A percentile compares a stretch with the other conserved stretches of the same genome.
These are phyloP conservation scores for Sternarchorhynchus goeldii DNA, from an alignment of 2,797 vertebrate species.

Conservation along the genomic window DNA sequence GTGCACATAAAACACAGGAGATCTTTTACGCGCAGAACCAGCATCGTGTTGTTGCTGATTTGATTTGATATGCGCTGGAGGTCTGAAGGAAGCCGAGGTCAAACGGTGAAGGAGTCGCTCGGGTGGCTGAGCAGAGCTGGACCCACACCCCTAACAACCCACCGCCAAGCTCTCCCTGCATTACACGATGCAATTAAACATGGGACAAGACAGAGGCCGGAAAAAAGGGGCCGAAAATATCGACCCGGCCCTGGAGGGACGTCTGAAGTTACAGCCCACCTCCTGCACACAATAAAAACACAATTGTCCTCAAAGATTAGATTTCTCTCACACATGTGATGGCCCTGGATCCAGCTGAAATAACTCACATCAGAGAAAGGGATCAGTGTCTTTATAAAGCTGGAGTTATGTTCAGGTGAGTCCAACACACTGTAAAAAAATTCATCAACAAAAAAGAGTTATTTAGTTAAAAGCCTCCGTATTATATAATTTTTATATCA, in stretches of 20 bases:
- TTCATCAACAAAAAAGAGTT: too few species aligned
- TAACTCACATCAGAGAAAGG: slow-evolving; percentile 28
- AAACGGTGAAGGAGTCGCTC: slow-evolving; percentile 6
- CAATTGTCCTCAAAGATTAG: slow-evolving; percentile 52
- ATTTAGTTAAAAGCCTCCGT: too few species aligned
- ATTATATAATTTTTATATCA: neutral
- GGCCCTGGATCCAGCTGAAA: slow-evolving; percentile 31
- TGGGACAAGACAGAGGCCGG: slow-evolving; percentile 45
- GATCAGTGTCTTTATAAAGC: slow-evolving; percentile 36
- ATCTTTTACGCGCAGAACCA: slow-evolving; percentile 2
- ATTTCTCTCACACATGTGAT: slow-evolving; percentile 51
- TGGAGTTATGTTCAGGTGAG: slow-evolving; percentile 21
- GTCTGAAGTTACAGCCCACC: slow-evolving; percentile 46
- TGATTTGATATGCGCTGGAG: slow-evolving; percentile 27
- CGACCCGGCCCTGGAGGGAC: slow-evolving; percentile 47
- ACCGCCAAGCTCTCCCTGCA: slow-evolving; percentile 24
- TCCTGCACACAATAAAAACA: slow-evolving; percentile 49
- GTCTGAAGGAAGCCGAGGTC: slow-evolving; percentile 14
- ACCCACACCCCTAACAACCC: slow-evolving; percentile 25
- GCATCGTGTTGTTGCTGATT: slow-evolving; percentile 13
- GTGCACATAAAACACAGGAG: neutral
- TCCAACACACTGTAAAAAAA: neutral
- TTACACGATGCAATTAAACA: slow-evolving; percentile 50
- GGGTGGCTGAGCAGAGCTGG: slow-evolving; percentile 34
- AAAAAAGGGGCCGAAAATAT: slow-evolving; percentile 39